Evolutionary conservation across 2,797 vertebrate genomes (phyloP), one percentile per base, ranked within the genome.

Genomic region (Acipenser ruthenus): DNA sequence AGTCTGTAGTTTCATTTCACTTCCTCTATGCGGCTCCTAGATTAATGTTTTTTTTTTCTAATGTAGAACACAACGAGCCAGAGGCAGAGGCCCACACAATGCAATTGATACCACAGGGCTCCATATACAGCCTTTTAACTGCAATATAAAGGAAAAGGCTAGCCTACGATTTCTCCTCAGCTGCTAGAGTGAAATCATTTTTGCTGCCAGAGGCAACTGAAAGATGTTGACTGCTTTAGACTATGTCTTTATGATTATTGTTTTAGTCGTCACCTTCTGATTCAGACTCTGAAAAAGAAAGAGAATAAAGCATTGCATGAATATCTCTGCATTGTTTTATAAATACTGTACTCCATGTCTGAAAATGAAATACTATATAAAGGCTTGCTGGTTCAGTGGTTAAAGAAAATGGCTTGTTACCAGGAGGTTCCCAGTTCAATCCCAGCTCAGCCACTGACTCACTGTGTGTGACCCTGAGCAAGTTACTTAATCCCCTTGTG

Each of bases 261-360:
- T 53, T 74, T 86, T 88, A 92, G 78, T 88, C 90, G 65, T 95
- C 93, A 18, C 84, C 90, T 82, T 96, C 94, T 0, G 94, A 94
- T 75, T 94, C 93, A 0, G 94, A 94, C 78, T 95, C 93, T 95
- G 76, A 49, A 52, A 67, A 53, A 15, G 73, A 83, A 52, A 75
- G 65, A 70, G 49, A 60, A 69, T 37, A 37, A 37, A 37, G 23
- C 23, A 37, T 37, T 37, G 23, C 23, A 37, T 37, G 23, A 37
- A 37, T 37, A 37, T 37, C 23, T 2, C 23, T 37, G 23, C 23
- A 37, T 37, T 37, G 23, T 37, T 37, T 37, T 37, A 37, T 37
- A 37, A 3, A 37, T 37, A 37, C 2, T 37, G 23, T 37, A 37
- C 23, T 37, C 2, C 23, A 37, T 37, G 23, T 37, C 23, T 37